These are phyloP conservation scores for Pomatostomus ruficeps DNA, from an alignment of 2,113 vertebrate species.

Conservation along the genomic window DNA sequence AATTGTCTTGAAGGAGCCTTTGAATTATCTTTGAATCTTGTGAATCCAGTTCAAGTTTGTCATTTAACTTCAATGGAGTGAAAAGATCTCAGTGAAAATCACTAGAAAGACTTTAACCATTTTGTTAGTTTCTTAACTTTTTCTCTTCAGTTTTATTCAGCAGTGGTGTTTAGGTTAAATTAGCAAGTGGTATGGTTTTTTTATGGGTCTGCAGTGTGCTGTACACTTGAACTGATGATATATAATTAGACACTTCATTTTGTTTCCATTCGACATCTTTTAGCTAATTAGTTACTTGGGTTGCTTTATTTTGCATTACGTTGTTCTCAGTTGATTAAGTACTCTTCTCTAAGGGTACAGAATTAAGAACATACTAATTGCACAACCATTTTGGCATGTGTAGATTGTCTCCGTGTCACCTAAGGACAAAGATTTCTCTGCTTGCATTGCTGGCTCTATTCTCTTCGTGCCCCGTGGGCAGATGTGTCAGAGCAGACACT, in stretches of 20 bases:
- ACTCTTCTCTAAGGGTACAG: conserved; percentile 28
- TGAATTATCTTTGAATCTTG: not conserved
- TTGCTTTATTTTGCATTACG: not conserved
- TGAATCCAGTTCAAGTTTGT: not conserved
- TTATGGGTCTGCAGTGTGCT: not conserved
- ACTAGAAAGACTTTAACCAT: not conserved
- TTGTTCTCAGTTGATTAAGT: conserved; percentile 5
- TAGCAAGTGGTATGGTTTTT: not conserved
- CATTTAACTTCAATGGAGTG: not conserved
- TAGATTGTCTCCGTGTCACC: conserved; percentile 1
- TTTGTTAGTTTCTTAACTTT: not conserved
- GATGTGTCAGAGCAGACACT: conserved; percentile 35
- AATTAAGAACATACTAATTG: conserved; percentile 50
- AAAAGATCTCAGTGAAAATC: not conserved
- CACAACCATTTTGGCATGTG: not conserved
- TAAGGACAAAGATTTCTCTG: conserved; percentile 39
- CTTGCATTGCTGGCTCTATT: not conserved
- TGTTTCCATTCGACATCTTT: not conserved
- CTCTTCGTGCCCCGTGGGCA: not conserved
- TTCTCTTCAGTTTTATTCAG: not conserved
- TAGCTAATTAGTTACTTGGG: not conserved
- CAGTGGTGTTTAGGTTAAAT: not conserved
- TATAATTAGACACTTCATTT: conserved; percentile 10
- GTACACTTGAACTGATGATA: conserved; percentile 1
- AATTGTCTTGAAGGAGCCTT: not conserved